Conservation (phyloP, 2,113 vertebrate genomes). For the Phyllostomus discolor region DNA sequence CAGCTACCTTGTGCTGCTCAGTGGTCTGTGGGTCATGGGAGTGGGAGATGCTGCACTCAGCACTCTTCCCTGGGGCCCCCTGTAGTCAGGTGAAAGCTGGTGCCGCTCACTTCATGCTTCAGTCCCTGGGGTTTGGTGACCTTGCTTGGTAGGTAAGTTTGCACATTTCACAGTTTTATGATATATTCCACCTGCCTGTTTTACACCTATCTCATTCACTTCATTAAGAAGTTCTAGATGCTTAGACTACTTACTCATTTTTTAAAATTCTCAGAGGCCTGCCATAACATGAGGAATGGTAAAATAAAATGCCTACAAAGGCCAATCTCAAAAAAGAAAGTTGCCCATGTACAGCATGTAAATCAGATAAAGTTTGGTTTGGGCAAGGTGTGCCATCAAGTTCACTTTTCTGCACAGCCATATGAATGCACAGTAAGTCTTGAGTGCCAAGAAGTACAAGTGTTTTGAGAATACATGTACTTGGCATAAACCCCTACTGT, state of each 20-base stretch:
- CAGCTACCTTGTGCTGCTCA: too few species aligned
- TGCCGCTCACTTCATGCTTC: background rate
- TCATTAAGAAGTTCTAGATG: background rate
- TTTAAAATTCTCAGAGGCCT: background rate
- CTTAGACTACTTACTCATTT: background rate
- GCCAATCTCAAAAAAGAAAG: background rate
- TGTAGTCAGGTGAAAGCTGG: background rate
- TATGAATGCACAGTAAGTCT: background rate
- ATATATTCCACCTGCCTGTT: background rate
- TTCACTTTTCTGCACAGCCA: background rate
- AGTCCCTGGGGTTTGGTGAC: background rate
- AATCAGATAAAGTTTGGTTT: background rate
- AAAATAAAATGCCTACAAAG: background rate
- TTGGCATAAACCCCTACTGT: background rate
- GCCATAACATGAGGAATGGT: background rate
- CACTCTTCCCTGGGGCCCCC: background rate
- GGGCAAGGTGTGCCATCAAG: background rate
- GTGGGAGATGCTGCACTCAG: accelerated
- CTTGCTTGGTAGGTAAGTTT: background rate
- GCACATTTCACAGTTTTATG: background rate
- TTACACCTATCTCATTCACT: background rate
- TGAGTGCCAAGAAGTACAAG: background rate
- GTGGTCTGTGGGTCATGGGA: background rate
- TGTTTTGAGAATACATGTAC: background rate
- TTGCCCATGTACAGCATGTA: background rate